These are phyloP conservation scores for Ageneiosus marmoratus DNA, from an alignment of 2,113 vertebrate species.

Conservation along the genomic window DNA sequence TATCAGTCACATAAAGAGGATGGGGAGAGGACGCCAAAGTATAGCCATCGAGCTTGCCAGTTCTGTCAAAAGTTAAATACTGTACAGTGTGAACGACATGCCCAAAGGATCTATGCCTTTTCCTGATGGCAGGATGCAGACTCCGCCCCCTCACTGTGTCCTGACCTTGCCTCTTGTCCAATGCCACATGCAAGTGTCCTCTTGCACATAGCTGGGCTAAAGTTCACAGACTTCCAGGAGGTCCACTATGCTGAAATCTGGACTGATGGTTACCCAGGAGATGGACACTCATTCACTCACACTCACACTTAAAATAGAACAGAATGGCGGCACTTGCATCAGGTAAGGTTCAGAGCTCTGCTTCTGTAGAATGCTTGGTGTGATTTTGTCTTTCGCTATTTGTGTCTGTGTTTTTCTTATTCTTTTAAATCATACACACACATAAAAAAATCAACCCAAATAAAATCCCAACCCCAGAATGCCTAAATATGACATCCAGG, in stretches of 20 bases:
- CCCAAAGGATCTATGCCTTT: slow-evolving; percentile 11
- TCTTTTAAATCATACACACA: slow-evolving; percentile 4
- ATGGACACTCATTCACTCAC: not conserved
- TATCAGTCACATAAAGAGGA: slow-evolving; percentile 68
- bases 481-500: not conserved
- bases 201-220: slow-evolving; percentile 25
- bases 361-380: slow-evolving; percentile 28
- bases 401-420: no score
- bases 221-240: slow-evolving; percentile 56
- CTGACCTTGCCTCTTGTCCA: slow-evolving; percentile 3
- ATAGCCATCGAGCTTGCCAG: slow-evolving; percentile 9
- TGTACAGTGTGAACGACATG: slow-evolving; percentile 37
- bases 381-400: slow-evolving; percentile 1
- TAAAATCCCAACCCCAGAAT: not conserved
- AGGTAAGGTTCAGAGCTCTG: slow-evolving; percentile 18
- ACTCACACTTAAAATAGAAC: not conserved
- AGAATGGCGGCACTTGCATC: slow-evolving; percentile 33
- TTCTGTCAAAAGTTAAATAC: slow-evolving; percentile 37
- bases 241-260: slow-evolving; percentile 27
- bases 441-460: not conserved
- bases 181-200: slow-evolving; percentile 17
- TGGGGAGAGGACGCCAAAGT: slow-evolving; percentile 33
- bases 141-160: not conserved
- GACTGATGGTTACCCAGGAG: slow-evolving; percentile 12
- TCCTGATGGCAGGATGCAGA: slow-evolving; percentile 1